Evolutionary conservation across 2,888 invertebrate species (phyloP), one percentile per base, ranked within the genome.

Genomic region (Deilephila porcellus): DNA sequence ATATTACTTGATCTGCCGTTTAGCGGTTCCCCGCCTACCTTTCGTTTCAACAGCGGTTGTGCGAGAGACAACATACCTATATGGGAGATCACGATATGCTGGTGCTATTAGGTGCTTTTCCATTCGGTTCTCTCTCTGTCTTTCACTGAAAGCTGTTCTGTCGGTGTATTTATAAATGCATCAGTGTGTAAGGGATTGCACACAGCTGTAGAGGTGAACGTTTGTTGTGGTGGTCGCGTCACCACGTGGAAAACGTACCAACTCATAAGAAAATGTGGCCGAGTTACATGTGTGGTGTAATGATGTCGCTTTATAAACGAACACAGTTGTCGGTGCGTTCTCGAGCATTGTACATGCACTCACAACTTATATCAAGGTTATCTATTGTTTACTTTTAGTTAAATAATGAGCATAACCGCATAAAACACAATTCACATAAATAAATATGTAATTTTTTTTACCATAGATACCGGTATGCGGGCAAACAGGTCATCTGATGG

Each of bases 101-200:
- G 80, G 87, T 76, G 76, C 76, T 74, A 76, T 75, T 79, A 76
- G 77, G 77, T 77, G 72, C 60, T 78, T 78, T 70, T 79, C 72
- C 75, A 78, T 77, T 70, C 78, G 82, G 79, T 73, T 73, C 72
- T 11, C 74, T 88, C 88, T 87, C 87, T 86, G 80, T 88, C 85
- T 81, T 84, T 83, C 83, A 76, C 75, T 75, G 76, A 74, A 76
- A 74, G 74, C 62, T 78, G 75, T 78, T 59, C 59, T 11, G 45
- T 67, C n/a, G 56, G 17, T 25, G 64, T 60, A 60, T 60, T 60
- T 60, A 71, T 71, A 64, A 64, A 75, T 79, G 78, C 78, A 78
- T 76, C 75, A 74, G 64, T 72, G 67, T 74, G 76, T 37, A 56
- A 75, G 73, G 76, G 76, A 79, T 72, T 67, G 45, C 62, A 73